Base-by-base conservation (phyloP, 2,113 vertebrate genomes). In the Sterrhoptilus dennistouni region DNA sequence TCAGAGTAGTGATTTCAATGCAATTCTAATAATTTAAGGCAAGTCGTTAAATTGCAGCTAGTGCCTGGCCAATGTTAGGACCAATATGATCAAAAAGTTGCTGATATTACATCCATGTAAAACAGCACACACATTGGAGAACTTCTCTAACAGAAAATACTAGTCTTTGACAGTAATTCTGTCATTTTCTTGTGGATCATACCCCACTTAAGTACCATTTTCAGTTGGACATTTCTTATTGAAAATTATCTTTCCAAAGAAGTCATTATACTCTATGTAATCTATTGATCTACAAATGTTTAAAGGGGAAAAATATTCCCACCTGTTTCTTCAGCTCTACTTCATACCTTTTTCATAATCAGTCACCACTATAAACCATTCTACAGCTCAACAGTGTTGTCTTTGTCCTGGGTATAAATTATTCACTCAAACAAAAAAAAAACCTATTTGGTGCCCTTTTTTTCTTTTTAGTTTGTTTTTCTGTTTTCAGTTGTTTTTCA, bases 401-500 rank as follows among this genome's bases (percentile, higher is more conserved):
- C 28, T 72, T 74, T 75, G 29, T 56, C 33, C 33, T 76, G 31
- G 15, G 10, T 36, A 74, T 35, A 80, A 90, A 77, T 70, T 25
- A 52, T 59, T 88, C 57, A 7, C 14, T 45, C 1, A 68, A 82
- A 90, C 28, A 65, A 29, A 40, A 52, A 29, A 40, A 52, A 35
- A 2, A 0, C 2, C 19, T 31, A 1, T 20, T 80, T 63, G 18
- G 9, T 54, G 20, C 3, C 5, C 6, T 45, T 79, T 47, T 57
- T n/a, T 28, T 6, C 1, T 57, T 49, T 65, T 78, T 27, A 13
- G 5, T 49, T 84, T 14, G 5, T 15, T 83, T 59, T 63, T 49
- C 24, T 49, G 49, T 50, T 14, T 50, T n/a, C n/a, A n/a, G 49
- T 8, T 50, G 21, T 21, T 47, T 53, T 66, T 36, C n/a, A n/a